These are phyloP conservation scores for Pocillopora verrucosa DNA, from an alignment of 64 coral and sea anemone genomes.

Conservation along the genomic window DNA sequence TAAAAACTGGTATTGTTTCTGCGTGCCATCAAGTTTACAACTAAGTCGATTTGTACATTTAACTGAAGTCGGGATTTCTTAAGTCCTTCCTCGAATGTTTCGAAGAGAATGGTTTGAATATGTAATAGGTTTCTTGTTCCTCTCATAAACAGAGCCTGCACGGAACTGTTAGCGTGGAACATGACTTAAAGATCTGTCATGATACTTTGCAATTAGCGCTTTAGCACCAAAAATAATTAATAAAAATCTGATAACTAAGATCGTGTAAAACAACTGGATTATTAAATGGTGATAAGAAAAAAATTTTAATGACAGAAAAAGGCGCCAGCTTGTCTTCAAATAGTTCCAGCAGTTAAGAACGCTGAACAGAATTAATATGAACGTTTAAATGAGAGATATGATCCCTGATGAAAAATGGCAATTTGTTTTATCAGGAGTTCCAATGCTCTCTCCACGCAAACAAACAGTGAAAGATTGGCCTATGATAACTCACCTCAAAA, in stretches of 20 bases:
- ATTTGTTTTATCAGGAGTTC: too few species aligned
- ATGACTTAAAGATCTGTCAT: not conserved
- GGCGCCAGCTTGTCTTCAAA: not conserved
- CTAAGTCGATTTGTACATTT: not conserved
- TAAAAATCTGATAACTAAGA: constrained; percentile 13
- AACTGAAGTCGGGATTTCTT: not conserved
- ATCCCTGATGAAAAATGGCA: too few species aligned
- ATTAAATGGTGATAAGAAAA: constrained; percentile 1
- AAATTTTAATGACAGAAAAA: constrained; percentile 31
- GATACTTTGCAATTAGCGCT: not conserved
- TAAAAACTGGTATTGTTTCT: not conserved
- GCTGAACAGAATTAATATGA: not conserved
- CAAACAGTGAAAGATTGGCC: too few species aligned
- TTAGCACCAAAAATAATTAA: not conserved
- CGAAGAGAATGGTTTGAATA: not conserved
- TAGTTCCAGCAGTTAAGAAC: not conserved
- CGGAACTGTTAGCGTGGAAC: not conserved
- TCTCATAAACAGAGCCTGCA: not conserved
- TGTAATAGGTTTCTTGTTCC: not conserved
- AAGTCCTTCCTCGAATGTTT: not conserved
- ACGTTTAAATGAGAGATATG: too few species aligned
- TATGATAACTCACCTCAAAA: too few species aligned
- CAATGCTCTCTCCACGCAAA: too few species aligned
- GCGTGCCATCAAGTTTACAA: not conserved
- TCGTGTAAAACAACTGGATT: not conserved